phyloP scores from a whole-genome alignment of 2,888 invertebrate species.

The Tupiocoris notatus region DNA sequence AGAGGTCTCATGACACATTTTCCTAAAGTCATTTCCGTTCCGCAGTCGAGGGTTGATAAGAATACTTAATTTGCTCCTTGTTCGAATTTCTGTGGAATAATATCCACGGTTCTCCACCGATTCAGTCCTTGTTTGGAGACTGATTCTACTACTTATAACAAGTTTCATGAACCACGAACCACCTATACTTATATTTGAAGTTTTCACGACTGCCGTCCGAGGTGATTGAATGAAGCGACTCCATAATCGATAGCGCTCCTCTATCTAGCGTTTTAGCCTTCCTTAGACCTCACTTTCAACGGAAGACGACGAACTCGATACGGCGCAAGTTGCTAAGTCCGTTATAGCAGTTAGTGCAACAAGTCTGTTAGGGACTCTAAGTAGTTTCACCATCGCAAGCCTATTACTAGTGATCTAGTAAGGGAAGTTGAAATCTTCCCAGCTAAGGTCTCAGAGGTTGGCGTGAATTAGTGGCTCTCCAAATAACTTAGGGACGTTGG shows the following conservation, averaged over 20 bases:
- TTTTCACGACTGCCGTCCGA: not conserved
- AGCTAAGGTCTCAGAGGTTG: not conserved
- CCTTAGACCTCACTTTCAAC: not conserved
- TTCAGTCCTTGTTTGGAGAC: no score
- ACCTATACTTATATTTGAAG: no score
- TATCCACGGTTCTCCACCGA: no score
- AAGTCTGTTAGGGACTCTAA: conserved; percentile 13
- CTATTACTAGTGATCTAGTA: conserved; percentile 34
- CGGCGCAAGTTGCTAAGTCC: conserved; percentile 26
- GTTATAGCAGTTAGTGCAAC: conserved; percentile 40
- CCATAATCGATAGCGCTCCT: not conserved
- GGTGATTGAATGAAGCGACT: not conserved
- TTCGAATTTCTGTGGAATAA: no score
- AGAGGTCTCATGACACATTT: no score
- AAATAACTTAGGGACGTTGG: conserved; percentile 14
- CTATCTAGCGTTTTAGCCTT: not conserved
- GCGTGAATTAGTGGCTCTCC: conserved; percentile 18
- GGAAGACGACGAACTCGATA: not conserved
- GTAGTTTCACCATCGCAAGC: conserved; percentile 35
- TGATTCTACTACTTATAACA: no score
- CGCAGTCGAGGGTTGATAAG: no score
- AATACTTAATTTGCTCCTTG: no score
- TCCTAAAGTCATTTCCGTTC: no score
- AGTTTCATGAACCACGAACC: no score
- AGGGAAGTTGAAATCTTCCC: conserved; percentile 29